Evolutionary conservation across 2,113 vertebrate species (phyloP), one percentile per base, ranked within the genome.

Genomic region (Myiopsitta monachus): DNA sequence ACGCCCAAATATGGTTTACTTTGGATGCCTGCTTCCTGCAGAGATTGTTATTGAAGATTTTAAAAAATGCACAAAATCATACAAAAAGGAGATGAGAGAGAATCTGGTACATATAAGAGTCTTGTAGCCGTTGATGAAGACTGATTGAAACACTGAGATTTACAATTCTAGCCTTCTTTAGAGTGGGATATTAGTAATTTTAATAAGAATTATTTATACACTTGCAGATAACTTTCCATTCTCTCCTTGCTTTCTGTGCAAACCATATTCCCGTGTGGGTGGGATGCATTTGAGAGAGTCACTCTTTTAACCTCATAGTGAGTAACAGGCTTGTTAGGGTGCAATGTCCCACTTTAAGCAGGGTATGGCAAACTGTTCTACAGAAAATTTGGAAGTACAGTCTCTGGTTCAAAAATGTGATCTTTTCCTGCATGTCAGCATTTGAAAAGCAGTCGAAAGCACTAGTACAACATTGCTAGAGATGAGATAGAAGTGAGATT

Each of bases 311-410:
- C 17, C 6, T 79, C 30, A 55, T 3, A 64, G 26, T 30, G 15
- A 81, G 11, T 27, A 57, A 69, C 3, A 88, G 11, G 4, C 10
- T 77, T 0, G 0, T 73, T 33, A 64, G 27, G 14, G 15, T 62
- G 39, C 30, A 52, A 13, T 44, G 24, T 18, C 12, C 33, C 17
- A 51, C 38, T 79, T 75, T 17, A 72, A 76, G 5, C 17, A 63
- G 27, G 5, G 5, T 57, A 75, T 4, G 5, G 18, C 6, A 76
- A 83, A 62, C 3, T 74, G 2, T 66, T 44, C 22, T 36, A 72
- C 8, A 83, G 17, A 77, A 74, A 91, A 36, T 19, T 55, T 21
- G 43, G 36, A 90, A 73, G 27, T 11, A 52, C 13, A 55, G 9
- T 11, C 39, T 82, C 27, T 47, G 2, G 5, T 72, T 91, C 26